Base-by-base conservation (phyloP, 1,140 invertebrate genomes). In the Oscheius sp. region DNA sequence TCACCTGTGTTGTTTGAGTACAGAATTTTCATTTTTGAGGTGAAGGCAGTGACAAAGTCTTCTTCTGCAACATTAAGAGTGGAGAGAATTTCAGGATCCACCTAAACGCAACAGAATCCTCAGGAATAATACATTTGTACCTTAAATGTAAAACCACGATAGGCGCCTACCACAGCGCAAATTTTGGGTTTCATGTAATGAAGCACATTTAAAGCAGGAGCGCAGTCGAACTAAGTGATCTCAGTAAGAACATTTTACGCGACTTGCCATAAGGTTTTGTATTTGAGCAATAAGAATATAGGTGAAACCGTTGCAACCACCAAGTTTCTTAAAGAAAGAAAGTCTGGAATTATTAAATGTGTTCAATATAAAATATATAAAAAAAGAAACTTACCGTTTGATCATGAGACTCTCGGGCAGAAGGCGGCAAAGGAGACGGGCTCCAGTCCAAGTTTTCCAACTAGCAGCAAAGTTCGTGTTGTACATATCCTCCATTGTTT, bases 121-220 rank as follows among this genome's bases (percentile, higher is more conserved):
- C 15, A 31, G 32, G n/a, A 3, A 3, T 15, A 13, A 32, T n/a
- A 62, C 23, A 29, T 62, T 29, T n/a, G 15, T n/a, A 65, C 70
- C 46, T 73, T 61, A 23, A 73, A 73, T 0, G 62, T 49, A 34
- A 65, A 52, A 35, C 46, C 62, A 0, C 62, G 28, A 20, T 73
- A 73, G 28, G 70, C 70, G 20, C 61, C 70, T 20, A 73, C 62
- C 36, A 64, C 45, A 3, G 70, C 70, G 42, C 70, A 73, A 29
- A 73, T 34, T 55, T 73, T 73, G 32, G 61, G 70, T 36, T 55
- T 63, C 70, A 73, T 73, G 31, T 73, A 73, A 38, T 73, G 70
- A n/a, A 73, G 35, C 18, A 73, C 61, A 38, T 73, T 73, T 13
- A 73, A 23, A n/a, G 70, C 70, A 36, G 62, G 61, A 31, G 70